Evolutionary conservation across 2,888 invertebrate genomes (phyloP), one percentile per base, ranked within the genome.

Genomic region (Cantharis flavilabris): DNA sequence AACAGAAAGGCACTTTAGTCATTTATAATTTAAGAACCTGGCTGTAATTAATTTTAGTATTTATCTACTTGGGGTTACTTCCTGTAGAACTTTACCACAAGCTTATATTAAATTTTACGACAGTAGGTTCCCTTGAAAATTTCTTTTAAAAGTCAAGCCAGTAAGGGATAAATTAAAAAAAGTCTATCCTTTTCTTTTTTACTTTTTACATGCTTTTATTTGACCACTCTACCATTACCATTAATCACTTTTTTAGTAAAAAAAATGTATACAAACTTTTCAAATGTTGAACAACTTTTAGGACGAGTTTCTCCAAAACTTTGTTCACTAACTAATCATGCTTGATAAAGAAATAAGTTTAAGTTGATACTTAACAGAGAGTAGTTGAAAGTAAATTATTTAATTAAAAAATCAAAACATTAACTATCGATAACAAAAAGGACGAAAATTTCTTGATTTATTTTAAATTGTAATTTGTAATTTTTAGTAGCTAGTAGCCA

Each of bases 41-140:
- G 75, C 75, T 73, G 81, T 79, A 81, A 81, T 81, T 80, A 80
- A 81, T 81, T 80, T 81, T 80, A 79, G 72, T 79, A 80, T 80
- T 80, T 79, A 80, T 79, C 78, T 77, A 73, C 75, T 79, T 79
- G 79, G 74, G 76, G 77, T 80, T 81, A 78, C 76, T 79, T 80
- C 77, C 77, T 75, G 75, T 72, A 70, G 70, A 77, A 77, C 75
- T 77, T 77, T 72, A 49, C 77, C 72, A 62, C 75, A 30, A 72
- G 20, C 72, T 75, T 77, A 77, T 75, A 77, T 77, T 77, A 77
- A 77, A 77, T 75, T 77, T 77, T 70, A 75, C 75, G 65, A 67
- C 75, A 72, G 72, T 72, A 71, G 75, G 72, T 77, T 74, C 26
- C 65, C 26, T 67, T 67, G 65, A 23, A 65, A 26, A 72, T 74